Evolutionary conservation across 1,140 invertebrate species (phyloP).

Genomic region (Temnothorax longispinosus): DNA sequence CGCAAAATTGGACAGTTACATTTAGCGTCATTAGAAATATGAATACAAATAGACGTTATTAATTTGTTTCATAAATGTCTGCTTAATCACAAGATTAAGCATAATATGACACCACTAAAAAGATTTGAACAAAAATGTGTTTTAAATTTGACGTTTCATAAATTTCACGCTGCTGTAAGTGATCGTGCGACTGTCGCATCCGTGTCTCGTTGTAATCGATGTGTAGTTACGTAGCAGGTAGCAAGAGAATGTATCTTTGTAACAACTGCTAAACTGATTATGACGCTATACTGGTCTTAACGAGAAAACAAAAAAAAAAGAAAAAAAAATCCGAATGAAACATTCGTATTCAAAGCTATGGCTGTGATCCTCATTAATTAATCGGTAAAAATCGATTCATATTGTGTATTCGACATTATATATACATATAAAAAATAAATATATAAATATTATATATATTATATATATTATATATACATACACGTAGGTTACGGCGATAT

Average conservation of each 20-base stretch:
- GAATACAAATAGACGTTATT: background rate
- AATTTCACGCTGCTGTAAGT: background rate
- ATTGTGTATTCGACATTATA: constrained; percentile 82
- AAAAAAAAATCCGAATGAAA: constrained; percentile 81
- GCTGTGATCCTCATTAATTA: constrained; percentile 85
- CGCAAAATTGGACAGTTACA: background rate
- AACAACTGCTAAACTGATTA: constrained; percentile 78
- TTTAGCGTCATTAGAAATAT: background rate
- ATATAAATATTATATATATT: constrained; percentile 78
- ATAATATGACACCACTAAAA: background rate
- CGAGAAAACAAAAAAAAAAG: background rate
- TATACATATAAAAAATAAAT: constrained; percentile 72
- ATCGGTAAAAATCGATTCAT: constrained; percentile 79
- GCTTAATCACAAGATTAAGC: background rate
- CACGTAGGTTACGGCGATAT: constrained; percentile 61
- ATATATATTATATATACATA: constrained; percentile 71
- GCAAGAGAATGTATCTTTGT: constrained; percentile 77
- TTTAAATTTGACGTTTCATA: constrained; percentile 1
- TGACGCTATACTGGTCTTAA: constrained; percentile 79
- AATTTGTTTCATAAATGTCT: background rate
- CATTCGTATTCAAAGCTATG: constrained; percentile 86
- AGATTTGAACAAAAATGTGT: background rate
- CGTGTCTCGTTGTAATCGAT: constrained; percentile 68
- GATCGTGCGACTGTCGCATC: constrained; percentile 32
- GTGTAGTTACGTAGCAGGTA: constrained; percentile 70